Base-by-base conservation (phyloP, 2,888 invertebrate species). In the Drymonia ruficornis region DNA sequence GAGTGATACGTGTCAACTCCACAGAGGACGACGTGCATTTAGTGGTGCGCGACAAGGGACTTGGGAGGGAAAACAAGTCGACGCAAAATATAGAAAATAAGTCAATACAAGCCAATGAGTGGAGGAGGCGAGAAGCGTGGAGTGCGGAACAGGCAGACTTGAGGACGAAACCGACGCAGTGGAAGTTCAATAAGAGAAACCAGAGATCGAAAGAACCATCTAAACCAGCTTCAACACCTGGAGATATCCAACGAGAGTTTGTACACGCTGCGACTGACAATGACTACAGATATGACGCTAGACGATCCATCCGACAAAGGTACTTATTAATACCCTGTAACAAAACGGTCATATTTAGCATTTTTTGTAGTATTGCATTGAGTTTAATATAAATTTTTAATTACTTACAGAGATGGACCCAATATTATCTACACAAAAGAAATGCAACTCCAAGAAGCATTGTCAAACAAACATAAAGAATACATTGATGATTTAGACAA, bases 61-160 rank as follows among this genome's bases (percentile, higher is more conserved):
- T 94, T 86, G 94, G 94, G 81, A 94, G 94, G 88, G 95, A 96
- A 93, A 96, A 94, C 93, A 96, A 96, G 93, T 95, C 95, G 83
- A 95, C 95, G 84, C 96, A 96, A 94, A 95, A 91, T 86, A 76
- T 88, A 87, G 90, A 96, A 92, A 96, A 94, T 93, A 96, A 96
- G 89, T 95, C 96, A 74, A 94, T 96, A 83, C 96, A 96, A 94
- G 94, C 95, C 72, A 95, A 94, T 63, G 96, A 96, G 81, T 96
- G 96, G 96, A 95, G 95, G 76, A 93, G 95, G 80, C 94, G 96
- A 79, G 97, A 97, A 93, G 97, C 97, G 31, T 97, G 97, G 97
- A 97, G 97, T 76, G 97, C 97, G 42, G 96, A 96, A 83, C 95
- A 94, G 76, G 87, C 93, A 78, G 94, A 95, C 88, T 91, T 94